Evolutionary conservation across 2,888 invertebrate genomes (phyloP).

Genomic region (Heliconius cydno): DNA sequence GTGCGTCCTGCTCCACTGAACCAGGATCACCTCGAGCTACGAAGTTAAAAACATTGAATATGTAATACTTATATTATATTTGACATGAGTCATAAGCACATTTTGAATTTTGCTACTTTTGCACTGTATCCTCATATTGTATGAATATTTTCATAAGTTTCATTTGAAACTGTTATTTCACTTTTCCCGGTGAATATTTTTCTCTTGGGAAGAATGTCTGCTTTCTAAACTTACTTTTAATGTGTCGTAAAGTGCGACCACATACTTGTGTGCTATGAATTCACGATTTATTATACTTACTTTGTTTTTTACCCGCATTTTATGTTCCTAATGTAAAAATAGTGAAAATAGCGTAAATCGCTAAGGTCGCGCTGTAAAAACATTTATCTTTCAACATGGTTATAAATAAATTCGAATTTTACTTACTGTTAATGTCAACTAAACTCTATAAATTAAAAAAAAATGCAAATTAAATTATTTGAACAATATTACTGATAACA

Average conservation of each 20-base stretch:
- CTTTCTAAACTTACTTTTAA: constrained; percentile 25
- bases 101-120: not conserved
- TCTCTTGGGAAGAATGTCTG: constrained; percentile 8
- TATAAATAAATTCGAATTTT: too few relatives aligned
- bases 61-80: not conserved
- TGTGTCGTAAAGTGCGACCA: constrained; percentile 16
- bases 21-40: not conserved
- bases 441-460: not conserved
- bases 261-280: constrained; percentile 5
- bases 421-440: too few relatives aligned
- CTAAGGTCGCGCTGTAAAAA: too few relatives aligned
- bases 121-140: not conserved
- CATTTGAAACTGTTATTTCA: constrained; percentile 7
- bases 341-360: not conserved
- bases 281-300: not conserved
- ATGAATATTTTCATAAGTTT: not conserved
- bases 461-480: not conserved
- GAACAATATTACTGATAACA: not conserved
- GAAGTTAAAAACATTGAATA: not conserved
- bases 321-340: not conserved
- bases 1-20: too few relatives aligned
- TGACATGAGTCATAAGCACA: too few relatives aligned
- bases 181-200: not conserved
- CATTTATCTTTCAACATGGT: too few relatives aligned
- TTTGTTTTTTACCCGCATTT: constrained; percentile 1